Evolutionary conservation across 2,113 vertebrate genomes (phyloP).

Genomic region (Microtus oregoni): DNA sequence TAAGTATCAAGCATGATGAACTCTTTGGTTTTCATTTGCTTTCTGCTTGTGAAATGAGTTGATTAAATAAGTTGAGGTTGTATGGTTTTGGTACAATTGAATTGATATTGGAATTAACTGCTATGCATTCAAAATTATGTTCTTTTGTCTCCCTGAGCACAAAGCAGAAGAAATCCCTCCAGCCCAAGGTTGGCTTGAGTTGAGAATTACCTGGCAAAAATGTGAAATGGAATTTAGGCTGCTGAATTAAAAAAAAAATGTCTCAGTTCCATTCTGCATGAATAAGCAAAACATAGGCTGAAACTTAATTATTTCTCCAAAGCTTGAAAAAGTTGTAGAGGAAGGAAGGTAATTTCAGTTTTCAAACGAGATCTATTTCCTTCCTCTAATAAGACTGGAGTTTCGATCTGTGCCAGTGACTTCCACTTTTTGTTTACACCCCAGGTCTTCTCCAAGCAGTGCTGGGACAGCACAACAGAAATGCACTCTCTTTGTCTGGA

Average conservation of each 20-base stretch:
- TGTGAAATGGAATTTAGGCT: constrained; percentile 86
- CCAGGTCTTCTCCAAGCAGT: constrained; percentile 79
- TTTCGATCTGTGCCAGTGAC: constrained; percentile 79
- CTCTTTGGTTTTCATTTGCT: constrained; percentile 74
- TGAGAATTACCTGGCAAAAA: constrained; percentile 86
- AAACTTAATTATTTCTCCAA: constrained; percentile 83
- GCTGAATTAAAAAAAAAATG: constrained; percentile 65
- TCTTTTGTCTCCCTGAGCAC: constrained; percentile 81
- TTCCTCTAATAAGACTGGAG: constrained; percentile 84
- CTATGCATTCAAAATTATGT: constrained; percentile 84
- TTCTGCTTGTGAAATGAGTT: constrained; percentile 82
- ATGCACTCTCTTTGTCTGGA: constrained; percentile 81
- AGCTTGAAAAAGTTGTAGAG: constrained; percentile 72
- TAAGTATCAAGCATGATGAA: constrained; percentile 78
- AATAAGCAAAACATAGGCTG: constrained; percentile 81
- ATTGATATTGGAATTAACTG: constrained; percentile 84
- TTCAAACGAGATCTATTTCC: constrained; percentile 79
- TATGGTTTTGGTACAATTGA: constrained; percentile 82
- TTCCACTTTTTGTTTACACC: constrained; percentile 82
- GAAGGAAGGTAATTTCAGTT: constrained; percentile 79
- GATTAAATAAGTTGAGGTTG: constrained; percentile 84
- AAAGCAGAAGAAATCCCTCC: constrained; percentile 87
- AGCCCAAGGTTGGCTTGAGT: constrained; percentile 82
- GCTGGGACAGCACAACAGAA: constrained; percentile 77
- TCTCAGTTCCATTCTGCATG: constrained; percentile 81